A percentile compares a stretch with the other conserved stretches of the same genome.
phyloP scores from a whole-genome alignment of 2,888 invertebrate species.

The Diarsia dahlii region DNA sequence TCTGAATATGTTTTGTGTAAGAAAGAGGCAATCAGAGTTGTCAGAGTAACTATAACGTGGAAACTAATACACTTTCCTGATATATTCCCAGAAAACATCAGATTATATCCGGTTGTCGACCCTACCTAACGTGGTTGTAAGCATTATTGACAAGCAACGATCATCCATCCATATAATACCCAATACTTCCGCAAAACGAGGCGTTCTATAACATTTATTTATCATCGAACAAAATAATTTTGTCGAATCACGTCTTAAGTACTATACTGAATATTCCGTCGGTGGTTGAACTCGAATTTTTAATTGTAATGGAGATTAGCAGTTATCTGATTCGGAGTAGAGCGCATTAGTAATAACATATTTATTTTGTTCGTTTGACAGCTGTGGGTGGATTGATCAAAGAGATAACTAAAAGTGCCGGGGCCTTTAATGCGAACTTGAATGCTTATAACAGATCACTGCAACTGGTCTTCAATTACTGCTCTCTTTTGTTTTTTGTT shows the following conservation, averaged over 20 bases:
- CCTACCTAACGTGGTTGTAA: conserved; percentile 50
- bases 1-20: background rate
- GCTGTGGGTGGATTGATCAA: conserved; percentile 87
- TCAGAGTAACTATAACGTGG: background rate
- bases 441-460: conserved; percentile 74
- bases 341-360: conserved; percentile 89
- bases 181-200: conserved; percentile 71
- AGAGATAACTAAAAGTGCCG: conserved; percentile 79
- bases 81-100: conserved; percentile 33
- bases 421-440: conserved; percentile 77
- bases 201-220: conserved; percentile 68
- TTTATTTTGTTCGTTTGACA: conserved; percentile 90
- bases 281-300: conserved; percentile 84
- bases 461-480: conserved; percentile 82
- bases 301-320: conserved; percentile 90
- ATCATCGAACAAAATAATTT: conserved; percentile 65
- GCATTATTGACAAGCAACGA: conserved; percentile 69
- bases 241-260: conserved; percentile 73
- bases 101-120: conserved; percentile 30
- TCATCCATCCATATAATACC: conserved; percentile 69
- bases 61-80: conserved; percentile 10
- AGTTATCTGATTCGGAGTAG: conserved; percentile 86
- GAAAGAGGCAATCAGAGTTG: background rate
- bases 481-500: conserved; percentile 71
- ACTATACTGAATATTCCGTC: conserved; percentile 71